Evolutionary conservation across 1,140 invertebrate genomes (phyloP).

Genomic region (Liolophura sinensis): DNA sequence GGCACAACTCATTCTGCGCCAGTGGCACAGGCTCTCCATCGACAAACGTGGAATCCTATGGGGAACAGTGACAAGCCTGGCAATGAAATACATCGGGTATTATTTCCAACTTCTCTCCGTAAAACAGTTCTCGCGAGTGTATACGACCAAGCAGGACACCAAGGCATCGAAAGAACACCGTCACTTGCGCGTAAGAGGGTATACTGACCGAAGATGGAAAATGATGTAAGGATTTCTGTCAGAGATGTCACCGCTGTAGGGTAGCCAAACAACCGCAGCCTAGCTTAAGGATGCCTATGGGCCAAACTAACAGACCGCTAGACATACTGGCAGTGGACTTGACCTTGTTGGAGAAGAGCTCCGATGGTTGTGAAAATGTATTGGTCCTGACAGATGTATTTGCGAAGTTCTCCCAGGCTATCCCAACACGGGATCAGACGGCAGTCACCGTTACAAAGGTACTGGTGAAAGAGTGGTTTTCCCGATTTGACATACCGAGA

Average conservation of each 20-base stretch:
- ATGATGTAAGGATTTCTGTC: too few relatives aligned
- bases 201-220: conserved; percentile 3
- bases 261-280: conserved; percentile 17
- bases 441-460: conserved; percentile 12
- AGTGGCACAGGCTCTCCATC: not conserved
- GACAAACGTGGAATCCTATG: not conserved
- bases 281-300: conserved; percentile 7
- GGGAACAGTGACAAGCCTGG: not conserved
- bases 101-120: not conserved
- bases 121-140: not conserved
- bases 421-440: conserved; percentile 10
- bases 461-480: conserved; percentile 21
- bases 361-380: conserved; percentile 12
- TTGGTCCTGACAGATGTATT: conserved; percentile 14
- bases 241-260: conserved; percentile 16
- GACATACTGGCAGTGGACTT: conserved; percentile 21
- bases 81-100: not conserved
- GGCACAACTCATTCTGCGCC: not conserved
- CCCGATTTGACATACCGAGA: conserved; percentile 15
- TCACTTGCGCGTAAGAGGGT: not conserved
- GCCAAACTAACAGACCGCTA: conserved; percentile 15
- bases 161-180: not conserved
- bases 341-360: conserved; percentile 5
- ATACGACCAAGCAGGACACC: not conserved
- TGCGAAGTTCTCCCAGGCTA: conserved; percentile 8